phyloP scores from a whole-genome alignment of 2,888 invertebrate species.

The Rotaria magnacalcarata region DNA sequence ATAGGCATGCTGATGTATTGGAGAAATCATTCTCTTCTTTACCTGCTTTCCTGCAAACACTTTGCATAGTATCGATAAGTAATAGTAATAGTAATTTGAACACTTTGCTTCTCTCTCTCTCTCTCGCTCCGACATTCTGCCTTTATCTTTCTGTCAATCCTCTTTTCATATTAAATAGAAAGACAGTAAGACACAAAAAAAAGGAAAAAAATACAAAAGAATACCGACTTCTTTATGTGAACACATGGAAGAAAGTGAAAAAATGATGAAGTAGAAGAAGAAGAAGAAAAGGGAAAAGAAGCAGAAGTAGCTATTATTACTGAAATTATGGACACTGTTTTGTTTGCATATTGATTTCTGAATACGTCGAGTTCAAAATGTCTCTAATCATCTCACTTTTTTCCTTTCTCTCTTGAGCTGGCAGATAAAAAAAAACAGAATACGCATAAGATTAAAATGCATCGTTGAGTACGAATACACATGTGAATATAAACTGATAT shows the following conservation, averaged over 20 bases:
- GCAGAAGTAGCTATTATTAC: not conserved
- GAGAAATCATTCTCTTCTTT: not conserved
- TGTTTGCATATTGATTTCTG: not conserved
- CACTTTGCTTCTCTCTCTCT: not conserved
- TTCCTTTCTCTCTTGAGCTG: not conserved
- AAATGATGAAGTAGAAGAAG: not conserved
- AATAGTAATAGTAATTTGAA: not conserved
- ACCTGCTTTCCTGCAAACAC: not conserved
- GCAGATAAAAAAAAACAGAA: not conserved
- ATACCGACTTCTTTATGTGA: not conserved
- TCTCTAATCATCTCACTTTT: not conserved
- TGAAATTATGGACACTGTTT: not conserved
- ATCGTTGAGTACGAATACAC: not conserved
- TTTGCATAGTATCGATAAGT: not conserved
- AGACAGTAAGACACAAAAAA: not conserved
- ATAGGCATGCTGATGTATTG: not conserved
- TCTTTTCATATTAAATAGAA: slow-evolving; percentile 5
- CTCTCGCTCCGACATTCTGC: not conserved
- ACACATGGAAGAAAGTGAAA: not conserved
- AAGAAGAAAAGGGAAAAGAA: not conserved
- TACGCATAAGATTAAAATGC: not conserved
- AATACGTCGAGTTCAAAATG: not conserved
- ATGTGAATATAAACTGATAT: slow-evolving; percentile 2
- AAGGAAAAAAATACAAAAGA: not conserved
- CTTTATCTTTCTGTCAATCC: not conserved